Conservation (phyloP, 2,888 invertebrate species). For the Dione vanillae region DNA sequence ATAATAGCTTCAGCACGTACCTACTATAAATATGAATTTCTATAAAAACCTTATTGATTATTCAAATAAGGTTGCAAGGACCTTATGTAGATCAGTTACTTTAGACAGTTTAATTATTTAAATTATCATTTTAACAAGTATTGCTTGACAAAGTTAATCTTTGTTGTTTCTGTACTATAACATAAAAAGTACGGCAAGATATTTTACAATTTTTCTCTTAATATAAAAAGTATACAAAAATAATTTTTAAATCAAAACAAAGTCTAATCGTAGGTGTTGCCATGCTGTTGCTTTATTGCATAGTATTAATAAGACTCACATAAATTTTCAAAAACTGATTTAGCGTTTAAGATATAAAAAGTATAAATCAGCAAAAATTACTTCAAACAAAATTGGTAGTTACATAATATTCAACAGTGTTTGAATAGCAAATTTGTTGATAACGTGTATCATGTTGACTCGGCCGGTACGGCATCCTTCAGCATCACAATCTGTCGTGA, state of each 20-base stretch:
- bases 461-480: slow-evolving; percentile 57
- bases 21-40: slow-evolving; percentile 16
- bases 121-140: background rate
- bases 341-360: background rate
- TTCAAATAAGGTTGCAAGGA: background rate
- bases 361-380: background rate
- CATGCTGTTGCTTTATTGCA: no score
- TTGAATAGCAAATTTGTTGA: slow-evolving; percentile 48
- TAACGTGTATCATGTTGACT: slow-evolving; percentile 52
- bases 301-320: no score
- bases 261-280: no score
- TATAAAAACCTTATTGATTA: slow-evolving; percentile 5
- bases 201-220: background rate
- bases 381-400: background rate
- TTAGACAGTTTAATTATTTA: background rate
- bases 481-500: slow-evolving; percentile 25
- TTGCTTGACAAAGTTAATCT: background rate
- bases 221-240: background rate
- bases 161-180: background rate
- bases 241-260: background rate
- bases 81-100: background rate
- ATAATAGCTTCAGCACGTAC: slow-evolving; percentile 10
- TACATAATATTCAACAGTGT: slow-evolving; percentile 38
- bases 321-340: background rate
- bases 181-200: background rate